A percentile compares a stretch with the other conserved stretches of the same genome.
Evolutionary conservation across 2,797 vertebrate genomes (phyloP).

Genomic region (Coreius guichenoti): DNA sequence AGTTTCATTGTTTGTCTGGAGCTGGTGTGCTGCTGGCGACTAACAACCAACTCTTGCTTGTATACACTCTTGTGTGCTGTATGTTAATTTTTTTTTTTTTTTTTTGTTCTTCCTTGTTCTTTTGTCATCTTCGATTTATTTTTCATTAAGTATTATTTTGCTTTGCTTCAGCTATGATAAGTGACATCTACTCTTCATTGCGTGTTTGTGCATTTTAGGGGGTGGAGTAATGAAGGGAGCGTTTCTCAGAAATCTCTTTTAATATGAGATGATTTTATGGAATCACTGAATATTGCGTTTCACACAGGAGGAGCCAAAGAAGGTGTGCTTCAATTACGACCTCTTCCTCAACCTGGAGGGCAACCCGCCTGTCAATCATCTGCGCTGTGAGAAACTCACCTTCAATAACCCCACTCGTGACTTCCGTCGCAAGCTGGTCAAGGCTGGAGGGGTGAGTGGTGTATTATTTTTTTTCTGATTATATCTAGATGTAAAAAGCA

Average conservation of each 20-base stretch:
- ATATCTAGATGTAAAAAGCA: background rate
- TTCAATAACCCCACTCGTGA: slow-evolving; percentile 99
- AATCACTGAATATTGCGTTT: slow-evolving; percentile 22
- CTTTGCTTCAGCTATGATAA: background rate
- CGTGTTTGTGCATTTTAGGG: background rate
- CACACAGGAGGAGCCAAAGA: slow-evolving; percentile 94
- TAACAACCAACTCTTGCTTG: background rate
- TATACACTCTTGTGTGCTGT: too few relatives aligned
- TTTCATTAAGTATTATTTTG: background rate
- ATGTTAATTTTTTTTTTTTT: background rate
- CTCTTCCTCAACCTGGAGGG: slow-evolving; percentile 98
- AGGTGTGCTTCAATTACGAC: slow-evolving; percentile 96
- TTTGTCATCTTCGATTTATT: background rate
- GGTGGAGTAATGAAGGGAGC: background rate
- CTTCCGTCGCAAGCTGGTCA: slow-evolving; percentile 95
- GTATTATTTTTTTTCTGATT: background rate
- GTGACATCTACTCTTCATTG: background rate
- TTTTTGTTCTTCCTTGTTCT: background rate
- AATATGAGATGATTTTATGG: background rate
- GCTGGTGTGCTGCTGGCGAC: background rate
- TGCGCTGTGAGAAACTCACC: slow-evolving; percentile 98
- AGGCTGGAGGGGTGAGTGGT: slow-evolving; percentile 93
- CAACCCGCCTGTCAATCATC: slow-evolving; percentile 96
- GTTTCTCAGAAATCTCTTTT: background rate
- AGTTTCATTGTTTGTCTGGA: background rate